Evolutionary conservation across 1,140 invertebrate genomes (phyloP), one percentile per base, ranked within the genome.

Genomic region (Ostrea denselamellosa): DNA sequence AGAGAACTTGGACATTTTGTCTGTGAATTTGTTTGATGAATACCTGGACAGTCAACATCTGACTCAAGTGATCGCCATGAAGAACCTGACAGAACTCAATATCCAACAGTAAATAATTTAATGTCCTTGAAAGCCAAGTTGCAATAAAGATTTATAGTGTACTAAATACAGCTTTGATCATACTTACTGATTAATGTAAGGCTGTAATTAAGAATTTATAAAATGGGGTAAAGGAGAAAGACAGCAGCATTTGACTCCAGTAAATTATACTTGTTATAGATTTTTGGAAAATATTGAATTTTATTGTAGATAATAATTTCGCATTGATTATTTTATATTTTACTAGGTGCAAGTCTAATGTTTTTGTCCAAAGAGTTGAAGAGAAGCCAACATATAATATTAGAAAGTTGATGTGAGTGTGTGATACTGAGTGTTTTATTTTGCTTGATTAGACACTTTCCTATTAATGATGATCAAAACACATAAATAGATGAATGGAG

Each of bases 361-460:
- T 77, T 34, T 77, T 77, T 77, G 68, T 77, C 12, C 68, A 22
- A 25, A 77, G 68, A 44, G 68, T 77, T 10, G 68, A 77, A 28
- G 68, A 77, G 0, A 77, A 77, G 12, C 25, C 68, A 77, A 77
- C 68, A 77, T 77, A 77, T 77, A 28, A 77, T 25, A 77, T 77
- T 34, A 77, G 25, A 77, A 77, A 77, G 28, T 25, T 77, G 9
- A 34, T 77, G 68, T 77, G 12, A 77, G 68, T 28, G 12, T 77
- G 12, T 77, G 22, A 12, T 28, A 25, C 14, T 77, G 22, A 34
- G 34, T n/a, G n/a, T 62, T 62, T 62, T 62, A n/a, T 19, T 62
- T 14, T 62, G 56, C 17, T 62, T n/a, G n/a, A 19, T 62, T 62
- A 19, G 56, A 62, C n/a, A n/a, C n/a, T 62, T 62, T 62, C 56